Evolutionary conservation across 2,113 vertebrate genomes (phyloP).

Genomic region (Neomonachus schauinslandi): DNA sequence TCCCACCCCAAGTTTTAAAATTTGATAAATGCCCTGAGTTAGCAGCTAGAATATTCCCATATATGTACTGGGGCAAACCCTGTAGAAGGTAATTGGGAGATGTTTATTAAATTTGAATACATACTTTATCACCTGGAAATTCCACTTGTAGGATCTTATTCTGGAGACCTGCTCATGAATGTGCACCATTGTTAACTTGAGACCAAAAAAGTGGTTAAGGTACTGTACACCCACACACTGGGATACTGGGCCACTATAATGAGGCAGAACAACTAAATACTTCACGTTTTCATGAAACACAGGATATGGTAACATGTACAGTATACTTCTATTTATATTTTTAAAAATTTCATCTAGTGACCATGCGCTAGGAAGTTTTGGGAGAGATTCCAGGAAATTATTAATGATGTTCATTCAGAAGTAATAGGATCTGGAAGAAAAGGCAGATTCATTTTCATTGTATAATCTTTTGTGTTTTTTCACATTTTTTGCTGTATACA

Average conservation of each 20-base stretch:
- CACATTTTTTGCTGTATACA: neutral
- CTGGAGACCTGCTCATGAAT: neutral
- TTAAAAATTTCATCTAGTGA: neutral
- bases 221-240: neutral
- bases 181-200: neutral
- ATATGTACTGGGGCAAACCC: neutral
- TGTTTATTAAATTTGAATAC: neutral
- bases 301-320: neutral
- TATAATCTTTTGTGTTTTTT: conserved; percentile 1
- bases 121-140: neutral
- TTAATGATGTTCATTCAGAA: neutral
- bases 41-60: neutral
- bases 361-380: neutral
- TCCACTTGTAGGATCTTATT: conserved; percentile 10
- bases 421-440: neutral
- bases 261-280: neutral
- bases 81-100: neutral
- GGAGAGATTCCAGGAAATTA: neutral
- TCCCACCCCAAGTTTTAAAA: neutral
- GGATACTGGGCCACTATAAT: neutral
- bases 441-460: neutral
- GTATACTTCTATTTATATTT: neutral
- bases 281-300: neutral
- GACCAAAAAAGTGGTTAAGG: neutral
- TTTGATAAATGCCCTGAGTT: neutral